These are phyloP conservation scores for Luperina nickerlii DNA, from an alignment of 2,888 invertebrate genomes.

Conservation along the genomic window DNA sequence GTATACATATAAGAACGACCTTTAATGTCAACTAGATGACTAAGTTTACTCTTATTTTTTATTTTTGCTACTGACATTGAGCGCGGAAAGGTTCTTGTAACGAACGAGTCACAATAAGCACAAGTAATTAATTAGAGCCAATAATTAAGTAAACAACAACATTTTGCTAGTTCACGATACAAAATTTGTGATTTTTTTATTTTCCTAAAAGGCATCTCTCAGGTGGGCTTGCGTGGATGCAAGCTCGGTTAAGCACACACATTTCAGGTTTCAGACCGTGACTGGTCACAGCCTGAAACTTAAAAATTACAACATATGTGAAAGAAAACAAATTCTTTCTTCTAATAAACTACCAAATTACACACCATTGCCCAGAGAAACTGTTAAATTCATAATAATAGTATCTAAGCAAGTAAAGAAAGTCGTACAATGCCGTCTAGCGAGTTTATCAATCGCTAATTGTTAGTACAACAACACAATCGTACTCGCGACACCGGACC, in stretches of 20 bases:
- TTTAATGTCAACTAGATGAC: conserved; percentile 30
- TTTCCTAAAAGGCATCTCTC: no score
- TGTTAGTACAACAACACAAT: conserved; percentile 48
- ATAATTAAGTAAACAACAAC: background rate
- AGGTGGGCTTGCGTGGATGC: no score
- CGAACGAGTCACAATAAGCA: background rate
- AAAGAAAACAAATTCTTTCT: background rate
- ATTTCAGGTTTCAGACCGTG: no score
- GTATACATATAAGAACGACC: conserved; percentile 9
- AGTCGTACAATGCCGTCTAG: conserved; percentile 22
- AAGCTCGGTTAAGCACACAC: no score
- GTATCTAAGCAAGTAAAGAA: conserved; percentile 18
- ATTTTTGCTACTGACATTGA: conserved; percentile 30
- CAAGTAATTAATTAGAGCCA: background rate
- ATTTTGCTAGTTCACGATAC: background rate
- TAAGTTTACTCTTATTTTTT: conserved; percentile 6
- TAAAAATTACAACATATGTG: background rate
- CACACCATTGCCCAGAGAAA: background rate
- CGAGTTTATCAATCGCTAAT: conserved; percentile 61
- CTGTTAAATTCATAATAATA: conserved; percentile 43
- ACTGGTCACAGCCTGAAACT: background rate
- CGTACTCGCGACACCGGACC: conserved; percentile 37
- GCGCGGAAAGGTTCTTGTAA: conserved; percentile 17
- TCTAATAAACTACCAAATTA: background rate
- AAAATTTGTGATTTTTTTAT: background rate